Evolutionary conservation across 2,113 vertebrate genomes (phyloP).

Genomic region (Nyctibius bracteatus): DNA sequence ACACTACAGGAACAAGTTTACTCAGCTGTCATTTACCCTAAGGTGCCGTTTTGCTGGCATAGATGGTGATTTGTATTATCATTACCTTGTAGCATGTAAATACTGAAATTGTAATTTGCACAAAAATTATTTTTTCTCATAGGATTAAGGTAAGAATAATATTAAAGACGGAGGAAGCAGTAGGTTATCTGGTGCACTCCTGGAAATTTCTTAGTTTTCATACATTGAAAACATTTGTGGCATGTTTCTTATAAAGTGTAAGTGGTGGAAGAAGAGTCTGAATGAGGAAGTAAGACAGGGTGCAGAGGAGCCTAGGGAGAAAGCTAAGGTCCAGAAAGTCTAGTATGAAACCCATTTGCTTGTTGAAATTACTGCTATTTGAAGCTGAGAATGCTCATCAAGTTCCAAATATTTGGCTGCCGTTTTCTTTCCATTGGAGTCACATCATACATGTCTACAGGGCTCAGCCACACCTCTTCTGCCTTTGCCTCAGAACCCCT

Average conservation of each 20-base stretch:
- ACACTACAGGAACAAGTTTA: neutral
- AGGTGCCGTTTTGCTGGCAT: neutral
- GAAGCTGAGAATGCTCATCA: constrained; percentile 9
- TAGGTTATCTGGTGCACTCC: neutral
- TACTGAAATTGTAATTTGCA: neutral
- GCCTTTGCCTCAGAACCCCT: neutral
- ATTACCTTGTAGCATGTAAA: neutral
- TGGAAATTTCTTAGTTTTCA: neutral
- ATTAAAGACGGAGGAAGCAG: neutral
- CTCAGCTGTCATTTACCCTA: neutral
- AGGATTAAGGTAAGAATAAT: neutral
- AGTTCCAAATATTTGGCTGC: constrained; percentile 38
- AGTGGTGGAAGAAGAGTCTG: neutral
- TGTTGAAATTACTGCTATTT: constrained; percentile 21
- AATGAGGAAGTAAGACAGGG: neutral
- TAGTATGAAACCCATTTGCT: neutral
- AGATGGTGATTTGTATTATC: neutral
- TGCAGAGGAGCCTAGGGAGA: neutral
- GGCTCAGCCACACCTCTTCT: constrained; percentile 29
- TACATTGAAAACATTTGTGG: neutral
- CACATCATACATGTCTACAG: constrained; percentile 22
- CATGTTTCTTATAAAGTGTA: neutral
- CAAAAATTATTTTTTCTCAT: neutral
- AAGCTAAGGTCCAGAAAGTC: neutral
- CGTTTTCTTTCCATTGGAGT: constrained; percentile 23